Base-by-base conservation (phyloP, 2,113 vertebrate species). In the Perca flavescens region DNA sequence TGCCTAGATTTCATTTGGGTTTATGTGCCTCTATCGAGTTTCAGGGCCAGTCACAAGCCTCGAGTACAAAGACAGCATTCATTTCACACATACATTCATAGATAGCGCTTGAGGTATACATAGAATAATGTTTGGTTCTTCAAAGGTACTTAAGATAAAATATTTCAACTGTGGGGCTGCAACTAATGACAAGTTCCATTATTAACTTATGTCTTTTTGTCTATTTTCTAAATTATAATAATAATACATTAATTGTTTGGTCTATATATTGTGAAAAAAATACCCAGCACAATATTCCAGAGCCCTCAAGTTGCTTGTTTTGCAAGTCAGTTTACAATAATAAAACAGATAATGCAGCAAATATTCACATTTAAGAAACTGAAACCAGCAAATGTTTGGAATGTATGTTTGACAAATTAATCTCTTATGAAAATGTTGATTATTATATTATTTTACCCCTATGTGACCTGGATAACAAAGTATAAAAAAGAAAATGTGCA, bases 1-100 rank as follows among this genome's bases (percentile, higher is more conserved):
- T 80, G 75, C 21, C 47, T 73, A 14, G 54, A 75, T 63, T 49
- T 83, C 34, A 73, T 58, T 71, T 82, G 72, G 70, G 47, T 70
- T 79, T 60, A 70, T 68, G 46, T 43, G 62, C 50, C 43, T 63
- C 47, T 50, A 28, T 77, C 74, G 10, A 75, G 19, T 78, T 81
- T 83, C 67, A 73, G 79, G 14, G 64, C 69, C 52, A 65, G 58
- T 70, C 34, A 67, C 17, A 75, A n/a, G 69, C 56, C 84, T 64
- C 19, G 53, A 79, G 64, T 25, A 79, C 74, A 77, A 61, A 75
- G 17, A 40, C n/a, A 19, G 63, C 34, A 46, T 60, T 74, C 73
- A 71, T 64, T 58, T 79, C 65, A 87, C 61, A 61, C 49, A 34
- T 54, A 47, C n/a, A 66, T 67, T 57, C 52, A 74, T 57, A 74